A percentile compares a stretch with the other conserved stretches of the same genome.
phyloP scores from a whole-genome alignment of 2,113 vertebrate species.

The Clarias batrachus region DNA sequence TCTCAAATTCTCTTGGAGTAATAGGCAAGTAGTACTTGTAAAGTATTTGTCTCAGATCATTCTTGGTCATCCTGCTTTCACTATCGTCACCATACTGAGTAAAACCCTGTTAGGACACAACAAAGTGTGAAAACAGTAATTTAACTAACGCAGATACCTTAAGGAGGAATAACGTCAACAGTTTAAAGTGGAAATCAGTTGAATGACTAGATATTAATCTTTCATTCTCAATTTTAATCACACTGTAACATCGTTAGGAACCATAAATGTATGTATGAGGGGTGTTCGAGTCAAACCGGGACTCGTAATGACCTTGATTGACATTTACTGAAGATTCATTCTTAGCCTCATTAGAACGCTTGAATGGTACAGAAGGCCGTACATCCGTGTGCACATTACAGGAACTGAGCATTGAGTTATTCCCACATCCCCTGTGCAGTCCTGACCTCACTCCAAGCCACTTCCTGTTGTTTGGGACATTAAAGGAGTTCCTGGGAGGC shows the following conservation, averaged over 20 bases:
- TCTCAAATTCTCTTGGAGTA: slow-evolving; percentile 71
- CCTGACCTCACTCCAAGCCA: too few relatives aligned
- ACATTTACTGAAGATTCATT: too few relatives aligned
- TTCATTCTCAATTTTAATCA: neutral
- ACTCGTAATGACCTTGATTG: too few relatives aligned
- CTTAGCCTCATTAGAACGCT: too few relatives aligned
- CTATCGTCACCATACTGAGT: slow-evolving; percentile 64
- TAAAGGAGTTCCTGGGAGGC: too few relatives aligned
- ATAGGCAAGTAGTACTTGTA: slow-evolving; percentile 71
- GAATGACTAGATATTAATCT: neutral
- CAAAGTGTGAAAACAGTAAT: neutral
- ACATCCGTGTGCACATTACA: too few relatives aligned
- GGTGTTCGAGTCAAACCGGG: too few relatives aligned
- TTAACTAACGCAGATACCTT: neutral
- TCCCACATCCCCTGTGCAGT: too few relatives aligned
- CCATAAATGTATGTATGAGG: neutral
- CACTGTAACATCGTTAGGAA: neutral
- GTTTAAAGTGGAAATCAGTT: neutral
- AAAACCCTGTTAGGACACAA: slow-evolving; percentile 63
- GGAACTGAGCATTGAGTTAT: too few relatives aligned
- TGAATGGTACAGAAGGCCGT: too few relatives aligned
- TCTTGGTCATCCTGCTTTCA: slow-evolving; percentile 64
- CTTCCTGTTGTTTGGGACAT: too few relatives aligned
- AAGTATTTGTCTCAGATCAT: slow-evolving; percentile 67
- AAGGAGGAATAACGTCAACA: neutral